Base-by-base conservation (phyloP, 1,140 invertebrate genomes). In the Drosophila kepulauana region DNA sequence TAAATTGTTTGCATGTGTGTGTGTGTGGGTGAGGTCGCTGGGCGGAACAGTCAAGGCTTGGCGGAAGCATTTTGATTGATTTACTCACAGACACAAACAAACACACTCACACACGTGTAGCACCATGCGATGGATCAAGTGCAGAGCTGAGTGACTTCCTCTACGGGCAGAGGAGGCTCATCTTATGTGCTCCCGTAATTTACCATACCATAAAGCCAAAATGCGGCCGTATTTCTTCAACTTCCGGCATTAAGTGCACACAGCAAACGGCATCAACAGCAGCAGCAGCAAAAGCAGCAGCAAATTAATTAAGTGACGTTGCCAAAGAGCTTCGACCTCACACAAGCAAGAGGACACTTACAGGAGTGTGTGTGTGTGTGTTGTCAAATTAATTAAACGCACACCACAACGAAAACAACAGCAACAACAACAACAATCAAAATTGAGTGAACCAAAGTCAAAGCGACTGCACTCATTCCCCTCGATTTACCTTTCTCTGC, bases 1-100 rank as follows among this genome's bases (percentile, higher is more conserved):
- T 84, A 88, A 89, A 88, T 89, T 84, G 66, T 72, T 58, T 52
- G 35, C 20, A 20, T 25, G 20, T 25, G 20, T 15, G 35, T 41
- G 13, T 48, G 16, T 46, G 49, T 57, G 59, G 30, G 33, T 6
- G 33, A 58, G 43, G 51, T 62, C 16, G 20, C 57, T 70, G 56
- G 43, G 16, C 43, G 57, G 66, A 62, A 67, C 38, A 51, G 57
- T 63, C 25, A 48, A 20, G 38, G 16, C 35, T 67, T 58, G 51
- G 85, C 84, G 84, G 85, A 88, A 88, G 81, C 74, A 75, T 88
- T 88, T 88, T 88, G 85, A 88, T 88, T 88, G 85, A 88, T 88
- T 88, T 84, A 89, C 73, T 75, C 73, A 84, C 70, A 72, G 51
- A 62, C 20, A 71, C 49, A 76, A 63, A 49, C 56, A 41, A 65